Percentiles rank a stretch among this genome's conserved stretches.
Evolutionary conservation across 2,888 invertebrate genomes (phyloP).

Genomic region (Limnephilus marmoratus): DNA sequence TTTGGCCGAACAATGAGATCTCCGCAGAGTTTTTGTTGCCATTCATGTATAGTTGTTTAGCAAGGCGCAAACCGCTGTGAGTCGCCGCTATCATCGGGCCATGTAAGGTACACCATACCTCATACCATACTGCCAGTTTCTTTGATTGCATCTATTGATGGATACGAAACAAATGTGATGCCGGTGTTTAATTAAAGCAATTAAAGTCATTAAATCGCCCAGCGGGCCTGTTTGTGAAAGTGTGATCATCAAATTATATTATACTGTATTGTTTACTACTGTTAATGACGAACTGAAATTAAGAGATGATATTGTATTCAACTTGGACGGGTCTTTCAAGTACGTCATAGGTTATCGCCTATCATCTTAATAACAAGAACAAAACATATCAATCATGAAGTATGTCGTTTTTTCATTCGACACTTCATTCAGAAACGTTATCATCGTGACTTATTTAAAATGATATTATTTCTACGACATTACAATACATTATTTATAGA

Average conservation of each 20-base stretch:
- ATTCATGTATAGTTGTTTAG: constrained; percentile 19
- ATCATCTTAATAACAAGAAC: neutral
- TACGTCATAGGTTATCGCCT: neutral
- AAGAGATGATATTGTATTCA: neutral
- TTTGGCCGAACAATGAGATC: constrained; percentile 12
- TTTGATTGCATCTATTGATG: constrained; percentile 18
- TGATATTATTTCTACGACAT: neutral
- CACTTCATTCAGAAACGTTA: neutral
- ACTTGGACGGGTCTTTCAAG: neutral
- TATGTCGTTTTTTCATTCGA: neutral
- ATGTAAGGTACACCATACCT: neutral
- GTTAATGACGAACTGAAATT: neutral
- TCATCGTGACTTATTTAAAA: neutral
- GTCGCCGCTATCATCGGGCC: constrained; percentile 2
- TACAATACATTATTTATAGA: too few species aligned
- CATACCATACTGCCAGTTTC: neutral
- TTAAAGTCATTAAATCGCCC: neutral
- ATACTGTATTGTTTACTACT: neutral
- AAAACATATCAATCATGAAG: neutral
- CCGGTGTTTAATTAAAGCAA: constrained; percentile 9
- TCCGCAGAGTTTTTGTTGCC: constrained; percentile 30
- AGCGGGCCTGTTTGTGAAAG: neutral
- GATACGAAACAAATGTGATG: neutral
- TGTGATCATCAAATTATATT: constrained; percentile 18
- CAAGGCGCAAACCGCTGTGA: constrained; percentile 20